Evolutionary conservation across 2,888 invertebrate species (phyloP), one percentile per base, ranked within the genome.

Genomic region (Perithous albicinctus): DNA sequence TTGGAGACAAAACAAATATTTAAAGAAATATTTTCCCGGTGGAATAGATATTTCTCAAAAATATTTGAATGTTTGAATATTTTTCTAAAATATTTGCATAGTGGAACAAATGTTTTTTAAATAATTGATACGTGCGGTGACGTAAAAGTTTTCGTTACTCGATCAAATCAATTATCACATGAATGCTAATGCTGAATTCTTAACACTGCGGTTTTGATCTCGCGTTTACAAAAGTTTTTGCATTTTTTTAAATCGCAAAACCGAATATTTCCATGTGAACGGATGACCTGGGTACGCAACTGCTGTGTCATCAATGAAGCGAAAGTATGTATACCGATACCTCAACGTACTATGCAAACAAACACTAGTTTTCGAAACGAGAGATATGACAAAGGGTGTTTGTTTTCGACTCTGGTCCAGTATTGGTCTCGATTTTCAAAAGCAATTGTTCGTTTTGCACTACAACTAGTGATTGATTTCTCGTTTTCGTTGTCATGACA

Each of bases 391-490:
- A 66, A 46, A 72, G 66, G 18, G 29, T 23, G n/a, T 74, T 43
- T 79, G 46, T 61, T 12, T 43, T 59, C 73, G 59, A 29, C 38
- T 15, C 15, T 32, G 26, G 43, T 12, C n/a, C 46, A 12, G 29
- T 15, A 43, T 51, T 29, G 46, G 51, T 61, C 66, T 43, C n/a
- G 48, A 18, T 59, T 43, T 43, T 35, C 23, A 23, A 54, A 41
- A 67, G 67, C 43, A 18, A 63, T 69, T 74, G 79, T 79, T 74
- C 38, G 18, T 43, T 69, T 43, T 61, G 61, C 7, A 26, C 66
- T 5, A 12, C 41, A 8, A 35, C 63, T 7, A 54, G 41, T 20
- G 18, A 61, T 61, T 38, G 35, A 61, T 38, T 20, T 18, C n/a
- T 18, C 38, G n/a, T 56, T 56, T 56, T 56, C 32, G n/a, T 56